phyloP scores from a whole-genome alignment of 1,140 invertebrate genomes.

The Megalopta genalis region DNA sequence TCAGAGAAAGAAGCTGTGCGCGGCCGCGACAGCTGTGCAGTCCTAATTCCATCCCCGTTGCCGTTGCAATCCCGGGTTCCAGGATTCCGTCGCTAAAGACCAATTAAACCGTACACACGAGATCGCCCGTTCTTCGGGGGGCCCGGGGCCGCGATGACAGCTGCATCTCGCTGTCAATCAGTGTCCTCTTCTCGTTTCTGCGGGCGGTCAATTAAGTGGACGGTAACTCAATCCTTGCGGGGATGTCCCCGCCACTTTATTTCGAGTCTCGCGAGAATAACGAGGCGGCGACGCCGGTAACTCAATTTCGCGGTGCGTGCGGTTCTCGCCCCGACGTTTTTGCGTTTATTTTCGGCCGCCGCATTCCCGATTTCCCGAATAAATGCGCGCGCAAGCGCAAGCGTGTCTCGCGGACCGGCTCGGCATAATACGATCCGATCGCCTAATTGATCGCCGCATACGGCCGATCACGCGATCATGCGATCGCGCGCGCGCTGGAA shows the following conservation, averaged over 20 bases:
- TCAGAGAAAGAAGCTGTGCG: conserved; percentile 25
- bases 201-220: conserved; percentile 45
- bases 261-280: conserved; percentile 44
- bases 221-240: conserved; percentile 36
- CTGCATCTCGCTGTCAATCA: conserved; percentile 54
- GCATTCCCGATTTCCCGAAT: conserved; percentile 26
- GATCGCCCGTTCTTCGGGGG: conserved; percentile 28
- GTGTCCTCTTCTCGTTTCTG: conserved; percentile 43
- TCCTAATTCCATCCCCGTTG: conserved; percentile 30
- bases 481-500: not conserved
- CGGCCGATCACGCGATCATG: no score
- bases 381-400: no score
- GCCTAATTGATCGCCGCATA: no score
- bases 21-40: conserved; percentile 12
- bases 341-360: conserved; percentile 36
- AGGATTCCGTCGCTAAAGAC: conserved; percentile 19
- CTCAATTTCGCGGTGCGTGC: conserved; percentile 33
- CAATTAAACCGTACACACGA: conserved; percentile 52
- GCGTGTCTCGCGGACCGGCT: not conserved
- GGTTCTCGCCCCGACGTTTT: conserved; percentile 3
- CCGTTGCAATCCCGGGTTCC: not conserved
- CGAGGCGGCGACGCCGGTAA: conserved; percentile 27
- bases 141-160: conserved; percentile 43
- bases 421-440: conserved; percentile 31
- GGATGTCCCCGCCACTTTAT: conserved; percentile 36